Evolutionary conservation across 2,113 vertebrate genomes (phyloP), one percentile per base, ranked within the genome.

Genomic region (Macrotis lagotis): DNA sequence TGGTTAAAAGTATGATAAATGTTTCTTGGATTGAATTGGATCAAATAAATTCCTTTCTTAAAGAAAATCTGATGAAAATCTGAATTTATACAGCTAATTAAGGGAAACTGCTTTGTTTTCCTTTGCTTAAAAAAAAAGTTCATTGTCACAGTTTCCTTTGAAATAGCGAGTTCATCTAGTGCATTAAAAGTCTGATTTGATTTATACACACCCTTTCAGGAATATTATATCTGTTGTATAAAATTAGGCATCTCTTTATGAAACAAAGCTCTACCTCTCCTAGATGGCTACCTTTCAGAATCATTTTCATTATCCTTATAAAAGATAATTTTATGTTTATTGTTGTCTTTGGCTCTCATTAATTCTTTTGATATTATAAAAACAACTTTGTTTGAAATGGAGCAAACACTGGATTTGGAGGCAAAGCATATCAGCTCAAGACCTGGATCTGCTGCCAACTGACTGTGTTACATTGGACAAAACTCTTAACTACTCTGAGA

Each of bases 161-260:
- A n/a, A 88, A 37, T 51, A 88, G 49, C 93, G 94, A 74, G 91
- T 83, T 83, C 66, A 74, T 66, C 91, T n/a, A 95, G 88, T 89
- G 1, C 31, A 90, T 48, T 91, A 90, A 91, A 66, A n/a, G 5
- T 8, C 83, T 93, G 53, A n/a, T 91, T 96, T 94, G 92, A 92
- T 25, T 95, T 95, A 92, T 0, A 91, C 90, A 10, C n/a, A 91
- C 89, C 52, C 50, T 96, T 92, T 93, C 47, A 28, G 90, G 90
- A 94, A 90, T 53, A 66, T 90, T 94, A 44, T 66, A 37, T 66
- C 31, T 37, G 31, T 66, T 66, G 12, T 31, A 59, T 89, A 89
- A 94, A 90, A 24, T 48, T 95, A 91, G 50, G 47, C 11, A 88
- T 2, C 44, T 92, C 3, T 59, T 26, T 90, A 14, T 91, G 91